Base-by-base conservation (phyloP, 2,888 invertebrate species). In the Dryocosmus kuriphilus region DNA sequence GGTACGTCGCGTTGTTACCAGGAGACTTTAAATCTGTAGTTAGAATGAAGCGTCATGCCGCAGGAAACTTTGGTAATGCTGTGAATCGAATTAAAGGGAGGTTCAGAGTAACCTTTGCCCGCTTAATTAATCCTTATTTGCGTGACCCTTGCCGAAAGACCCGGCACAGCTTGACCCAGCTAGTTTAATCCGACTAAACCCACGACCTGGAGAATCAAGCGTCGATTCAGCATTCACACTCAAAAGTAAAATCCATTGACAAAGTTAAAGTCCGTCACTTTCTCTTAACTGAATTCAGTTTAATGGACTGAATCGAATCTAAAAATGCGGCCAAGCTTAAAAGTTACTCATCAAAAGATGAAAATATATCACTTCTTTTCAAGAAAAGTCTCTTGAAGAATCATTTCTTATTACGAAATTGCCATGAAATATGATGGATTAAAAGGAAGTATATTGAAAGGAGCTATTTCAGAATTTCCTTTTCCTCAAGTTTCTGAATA, bases 61-160 rank as follows among this genome's bases (percentile, higher is more conserved):
- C 32, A 38, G 78, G 80, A 79, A 83, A 80, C 78, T 82, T 84
- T 82, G 77, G 77, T 78, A 79, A 77, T 77, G 77, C 76, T 79
- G 81, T 65, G 82, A 82, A 81, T 82, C 82, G 80, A 84, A 84
- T 86, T 85, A 83, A 83, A 82, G 82, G 76, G 77, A 75, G 79
- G 61, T 71, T 71, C 55, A 77, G 75, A 78, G 60, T 35, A 77
- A 76, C 77, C 77, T 76, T 75, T 71, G 60, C 81, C 76, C 67
- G 80, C 79, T 86, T 83, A 86, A 86, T 86, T 85, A 86, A 87
- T 86, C 86, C 85, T 86, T 85, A 84, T 86, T 86, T 85, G 85
- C 84, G 79, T 81, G 77, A 74, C 80, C 80, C 82, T 82, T 80
- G 81, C 77, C 73, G 73, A 74, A 81, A 80, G 80, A 67, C 81